Percentiles rank a stretch among this genome's conserved stretches.
Evolutionary conservation across 2,113 vertebrate genomes (phyloP).

Genomic region (Oryzias melastigma): DNA sequence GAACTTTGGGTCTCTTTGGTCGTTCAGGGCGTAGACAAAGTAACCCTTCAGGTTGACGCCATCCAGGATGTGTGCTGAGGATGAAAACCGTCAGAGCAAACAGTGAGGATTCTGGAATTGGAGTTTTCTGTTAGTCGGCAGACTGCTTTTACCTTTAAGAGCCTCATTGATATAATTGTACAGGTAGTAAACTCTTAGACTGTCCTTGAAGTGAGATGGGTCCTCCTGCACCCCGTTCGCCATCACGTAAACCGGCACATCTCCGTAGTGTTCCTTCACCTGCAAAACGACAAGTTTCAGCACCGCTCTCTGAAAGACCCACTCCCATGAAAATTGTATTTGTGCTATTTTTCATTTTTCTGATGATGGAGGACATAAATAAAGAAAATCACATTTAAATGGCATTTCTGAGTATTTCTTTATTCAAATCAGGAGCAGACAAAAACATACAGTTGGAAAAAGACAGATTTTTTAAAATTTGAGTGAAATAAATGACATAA

Average conservation of each 20-base stretch:
- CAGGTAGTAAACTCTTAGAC: constrained; percentile 86
- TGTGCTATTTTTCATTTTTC: too few relatives aligned
- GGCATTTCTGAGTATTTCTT: too few relatives aligned
- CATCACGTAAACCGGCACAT: constrained; percentile 87
- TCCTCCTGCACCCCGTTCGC: constrained; percentile 89
- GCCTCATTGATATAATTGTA: constrained; percentile 94
- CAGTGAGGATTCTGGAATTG: constrained; percentile 7
- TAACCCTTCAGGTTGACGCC: constrained; percentile 91
- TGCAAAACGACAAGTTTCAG: constrained; percentile 56
- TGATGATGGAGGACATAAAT: too few relatives aligned
- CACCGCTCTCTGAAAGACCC: too few relatives aligned
- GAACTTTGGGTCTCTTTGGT: constrained; percentile 85
- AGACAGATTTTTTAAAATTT: too few relatives aligned
- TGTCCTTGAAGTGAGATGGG: constrained; percentile 80
- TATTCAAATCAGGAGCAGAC: too few relatives aligned
- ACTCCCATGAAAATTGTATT: too few relatives aligned
- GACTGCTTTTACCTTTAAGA: constrained; percentile 88
- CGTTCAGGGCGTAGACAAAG: constrained; percentile 91
- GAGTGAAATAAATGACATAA: too few relatives aligned
- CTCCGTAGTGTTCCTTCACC: constrained; percentile 83
- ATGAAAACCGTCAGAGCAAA: constrained; percentile 16
- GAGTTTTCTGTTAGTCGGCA: constrained; percentile 36
- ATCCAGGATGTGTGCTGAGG: constrained; percentile 84
- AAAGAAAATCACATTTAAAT: too few relatives aligned
- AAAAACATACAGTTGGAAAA: too few relatives aligned